Base-by-base conservation (phyloP, 2,888 invertebrate genomes). In the Coelinius sp. region DNA sequence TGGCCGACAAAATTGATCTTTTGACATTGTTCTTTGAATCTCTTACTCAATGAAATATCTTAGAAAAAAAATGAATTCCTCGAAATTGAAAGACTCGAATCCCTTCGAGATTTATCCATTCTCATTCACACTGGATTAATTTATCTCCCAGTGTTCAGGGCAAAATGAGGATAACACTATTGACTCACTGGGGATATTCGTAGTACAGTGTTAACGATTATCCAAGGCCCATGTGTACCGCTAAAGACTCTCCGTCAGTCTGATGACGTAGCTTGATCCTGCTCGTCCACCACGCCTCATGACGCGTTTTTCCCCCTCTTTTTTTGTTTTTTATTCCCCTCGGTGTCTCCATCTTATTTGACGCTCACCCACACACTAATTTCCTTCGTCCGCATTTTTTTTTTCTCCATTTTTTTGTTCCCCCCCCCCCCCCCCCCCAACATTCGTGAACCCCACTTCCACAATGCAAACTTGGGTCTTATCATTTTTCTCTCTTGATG, bases 281-380 rank as follows among this genome's bases (percentile, higher is more conserved):
- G 67, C 70, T 70, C 73, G 73, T 62, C 71, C 52, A 70, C 68
- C 62, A 71, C 66, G 53, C 73, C 73, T 62, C 65, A 68, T 46
- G 52, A 24, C 35, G 12, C 44, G 38, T 17, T 46, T 46, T 31
- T 44, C 41, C 7, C 38, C 56, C 59, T 12, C 20, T 27, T n/a
- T 24, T 46, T 59, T 56, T n/a, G n/a, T 62, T 46, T 59, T 59
- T 68, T 10, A 0, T 35, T 24, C 41, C 64, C 24, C 7, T 25
- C 8, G 35, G n/a, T 38, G 20, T 38, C 24, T 53, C 44, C 59
- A 14, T 49, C 25, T 74, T 64, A 73, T 73, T 73, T 76, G 75
- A 75, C 75, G 73, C 66, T 68, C 69, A 62, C 70, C 75, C 73
- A 73, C 75, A 41, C 52, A 24, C 52, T 53, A 68, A 35, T 70